Base-by-base conservation (phyloP, 2,113 vertebrate genomes). In the Phylloscopus trochilus region DNA sequence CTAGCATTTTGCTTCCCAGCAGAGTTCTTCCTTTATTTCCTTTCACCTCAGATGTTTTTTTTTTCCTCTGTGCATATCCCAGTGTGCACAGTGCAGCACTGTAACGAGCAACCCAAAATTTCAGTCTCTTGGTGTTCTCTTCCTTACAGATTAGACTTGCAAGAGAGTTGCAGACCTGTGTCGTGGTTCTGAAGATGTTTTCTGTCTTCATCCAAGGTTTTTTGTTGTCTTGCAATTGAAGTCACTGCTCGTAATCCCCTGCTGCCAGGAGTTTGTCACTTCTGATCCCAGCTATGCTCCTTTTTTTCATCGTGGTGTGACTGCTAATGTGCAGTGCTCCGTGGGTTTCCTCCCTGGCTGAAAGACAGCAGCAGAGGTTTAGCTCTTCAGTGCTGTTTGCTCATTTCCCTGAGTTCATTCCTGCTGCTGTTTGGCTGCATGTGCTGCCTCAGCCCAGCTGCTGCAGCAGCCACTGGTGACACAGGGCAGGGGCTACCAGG, bases 1-100 rank as follows among this genome's bases (percentile, higher is more conserved):
- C 27, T 44, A 52, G 43, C 4, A 0, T 76, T 89, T 63, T 52
- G 37, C 72, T 92, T 93, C 89, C 49, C 70, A 82, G 60, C 46
- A 82, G 58, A 76, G 15, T 62, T 95, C 53, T 84, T 93, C 30
- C 51, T 95, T 87, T 85, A n/a, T 84, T 95, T 94, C 70, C 27
- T 79, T 92, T 83, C 72, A 78, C 41, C 35, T 91, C 59, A 27
- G 33, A 77, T 67, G 9, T 39, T 39, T 39, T 41, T 12, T 51
- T 63, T 24, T 31, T 83, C 19, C 31, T 46, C 43, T 87, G 26
- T 53, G 31, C 21, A 9, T 89, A 59, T 85, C 63, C 43, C 68
- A 4, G 3, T 37, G 49, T 47, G 49, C 53, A 83, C 49, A 76
- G 39, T 49, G 35, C 46, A 72, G 37, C 43, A 5, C 1, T 80